Evolutionary conservation across 2,888 invertebrate genomes (phyloP).

Genomic region (Syritta pipiens): DNA sequence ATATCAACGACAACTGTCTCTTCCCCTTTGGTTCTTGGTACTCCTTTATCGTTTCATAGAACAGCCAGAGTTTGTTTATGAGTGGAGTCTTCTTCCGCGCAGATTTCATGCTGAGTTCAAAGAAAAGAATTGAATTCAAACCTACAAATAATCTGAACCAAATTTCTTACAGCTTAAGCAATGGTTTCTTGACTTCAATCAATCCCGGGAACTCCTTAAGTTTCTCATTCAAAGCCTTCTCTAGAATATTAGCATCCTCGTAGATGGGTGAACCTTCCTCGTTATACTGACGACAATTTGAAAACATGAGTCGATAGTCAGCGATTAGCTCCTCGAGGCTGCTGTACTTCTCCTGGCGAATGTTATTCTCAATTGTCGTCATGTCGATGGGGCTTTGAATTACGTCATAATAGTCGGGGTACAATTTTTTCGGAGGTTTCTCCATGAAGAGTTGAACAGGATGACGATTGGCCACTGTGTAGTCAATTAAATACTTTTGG

Average conservation of each 20-base stretch:
- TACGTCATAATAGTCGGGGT: slow-evolving; percentile 97
- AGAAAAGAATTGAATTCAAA: background rate
- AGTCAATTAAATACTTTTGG: slow-evolving; percentile 87
- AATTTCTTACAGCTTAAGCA: slow-evolving; percentile 71
- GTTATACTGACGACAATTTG: slow-evolving; percentile 97
- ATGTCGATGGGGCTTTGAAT: slow-evolving; percentile 97
- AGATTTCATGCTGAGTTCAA: slow-evolving; percentile 76
- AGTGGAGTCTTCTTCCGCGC: slow-evolving; percentile 81
- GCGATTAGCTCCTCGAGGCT: slow-evolving; percentile 91
- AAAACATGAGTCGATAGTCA: slow-evolving; percentile 96
- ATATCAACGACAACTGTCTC: slow-evolving; percentile 95
- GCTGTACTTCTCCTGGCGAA: slow-evolving; percentile 90
- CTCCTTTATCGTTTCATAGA: slow-evolving; percentile 94
- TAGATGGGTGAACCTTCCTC: slow-evolving; percentile 97
- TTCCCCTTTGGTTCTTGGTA: slow-evolving; percentile 90
- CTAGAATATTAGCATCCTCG: slow-evolving; percentile 94
- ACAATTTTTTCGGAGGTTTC: slow-evolving; percentile 95
- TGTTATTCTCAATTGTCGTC: slow-evolving; percentile 94
- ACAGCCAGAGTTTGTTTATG: slow-evolving; percentile 88
- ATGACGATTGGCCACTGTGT: slow-evolving; percentile 87
- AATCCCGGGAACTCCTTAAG: slow-evolving; percentile 86
- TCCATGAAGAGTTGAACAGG: slow-evolving; percentile 97
- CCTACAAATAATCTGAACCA: background rate
- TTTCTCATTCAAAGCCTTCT: slow-evolving; percentile 90
- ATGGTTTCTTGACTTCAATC: slow-evolving; percentile 78